phyloP scores from a whole-genome alignment of 2,797 vertebrate genomes.

The Astyanax mexicanus region DNA sequence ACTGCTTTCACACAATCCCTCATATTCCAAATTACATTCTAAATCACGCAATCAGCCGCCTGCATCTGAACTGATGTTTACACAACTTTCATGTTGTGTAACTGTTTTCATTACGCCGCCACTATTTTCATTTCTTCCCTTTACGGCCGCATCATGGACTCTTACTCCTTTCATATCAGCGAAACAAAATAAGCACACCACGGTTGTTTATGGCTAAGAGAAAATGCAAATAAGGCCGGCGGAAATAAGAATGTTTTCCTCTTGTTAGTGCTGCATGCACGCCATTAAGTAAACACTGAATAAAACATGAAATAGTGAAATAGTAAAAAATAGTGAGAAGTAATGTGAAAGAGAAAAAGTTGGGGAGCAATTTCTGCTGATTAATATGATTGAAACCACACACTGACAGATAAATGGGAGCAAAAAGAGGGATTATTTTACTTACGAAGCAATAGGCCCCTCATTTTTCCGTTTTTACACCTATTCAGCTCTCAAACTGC shows the following conservation, averaged over 20 bases:
- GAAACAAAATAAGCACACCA: not conserved
- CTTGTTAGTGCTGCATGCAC: slow-evolving; percentile 5
- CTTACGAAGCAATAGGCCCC: slow-evolving; percentile 31
- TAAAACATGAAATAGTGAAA: slow-evolving; percentile 36
- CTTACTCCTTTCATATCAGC: not conserved
- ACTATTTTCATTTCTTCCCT: not conserved
- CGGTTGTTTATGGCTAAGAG: slow-evolving; percentile 8
- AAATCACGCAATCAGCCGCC: not conserved
- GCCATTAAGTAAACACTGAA: slow-evolving; percentile 21
- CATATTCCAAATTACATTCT: not conserved
- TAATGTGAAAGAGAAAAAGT: slow-evolving; percentile 40
- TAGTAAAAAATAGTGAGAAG: slow-evolving; percentile 21
- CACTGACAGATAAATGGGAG: slow-evolving; percentile 39
- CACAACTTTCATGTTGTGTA: not conserved
- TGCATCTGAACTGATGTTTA: not conserved
- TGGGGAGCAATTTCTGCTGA: slow-evolving; percentile 34
- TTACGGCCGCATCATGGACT: not conserved
- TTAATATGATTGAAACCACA: slow-evolving; percentile 49
- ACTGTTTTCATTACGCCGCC: not conserved
- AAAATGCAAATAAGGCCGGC: slow-evolving; percentile 10
- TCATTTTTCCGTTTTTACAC: not conserved
- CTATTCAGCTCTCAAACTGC: no score
- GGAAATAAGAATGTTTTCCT: slow-evolving; percentile 17
- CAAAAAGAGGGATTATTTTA: slow-evolving; percentile 15
- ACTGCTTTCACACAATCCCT: not conserved